phyloP scores from a whole-genome alignment of 2,797 vertebrate genomes.

The Gymnodraco acuticeps region DNA sequence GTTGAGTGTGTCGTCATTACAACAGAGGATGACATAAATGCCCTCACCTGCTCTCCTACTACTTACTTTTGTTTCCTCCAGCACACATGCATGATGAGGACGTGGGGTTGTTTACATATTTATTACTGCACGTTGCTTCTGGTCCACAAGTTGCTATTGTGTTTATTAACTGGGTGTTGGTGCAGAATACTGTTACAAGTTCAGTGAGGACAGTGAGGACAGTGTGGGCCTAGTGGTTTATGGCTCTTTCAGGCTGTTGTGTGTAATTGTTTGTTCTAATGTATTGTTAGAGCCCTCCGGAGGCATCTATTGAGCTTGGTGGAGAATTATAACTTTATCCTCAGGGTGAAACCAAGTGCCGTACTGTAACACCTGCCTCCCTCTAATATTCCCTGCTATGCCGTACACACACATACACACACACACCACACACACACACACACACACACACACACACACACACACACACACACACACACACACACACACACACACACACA shows the following conservation, averaged over 20 bases:
- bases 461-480: neutral
- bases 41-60: slow-evolving; percentile 37
- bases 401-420: neutral
- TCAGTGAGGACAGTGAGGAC: slow-evolving; percentile 58
- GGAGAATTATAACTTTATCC: slow-evolving; percentile 61
- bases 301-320: slow-evolving; percentile 54
- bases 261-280: slow-evolving; percentile 44
- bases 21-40: slow-evolving; percentile 45
- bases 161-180: slow-evolving; percentile 54
- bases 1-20: slow-evolving; percentile 28
- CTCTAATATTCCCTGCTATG: slow-evolving; percentile 11
- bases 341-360: slow-evolving; percentile 45
- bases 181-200: slow-evolving; percentile 50
- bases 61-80: neutral
- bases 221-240: slow-evolving; percentile 61
- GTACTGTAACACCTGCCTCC: slow-evolving; percentile 11
- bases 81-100: slow-evolving; percentile 2
- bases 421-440: too few relatives aligned
- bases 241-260: slow-evolving; percentile 52
- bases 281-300: slow-evolving; percentile 55
- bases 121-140: slow-evolving; percentile 60
- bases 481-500: neutral
- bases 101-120: slow-evolving; percentile 72
- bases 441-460: neutral
- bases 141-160: slow-evolving; percentile 60